Evolutionary conservation across 2,797 vertebrate species (phyloP).

Genomic region (Gymnoscopelus microlampas): DNA sequence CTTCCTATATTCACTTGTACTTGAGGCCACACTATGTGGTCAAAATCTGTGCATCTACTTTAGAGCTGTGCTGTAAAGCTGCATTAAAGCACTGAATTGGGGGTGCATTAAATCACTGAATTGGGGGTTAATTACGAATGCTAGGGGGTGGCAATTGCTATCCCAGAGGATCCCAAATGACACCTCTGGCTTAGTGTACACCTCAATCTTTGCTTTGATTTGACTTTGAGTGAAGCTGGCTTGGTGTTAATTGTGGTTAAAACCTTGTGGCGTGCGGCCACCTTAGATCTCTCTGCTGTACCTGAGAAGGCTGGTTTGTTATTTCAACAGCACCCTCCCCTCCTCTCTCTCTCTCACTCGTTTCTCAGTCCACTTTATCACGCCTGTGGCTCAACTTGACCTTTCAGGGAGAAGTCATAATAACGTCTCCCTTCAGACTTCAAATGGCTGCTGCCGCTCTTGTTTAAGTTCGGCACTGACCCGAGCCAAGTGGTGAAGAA

Average conservation of each 20-base stretch:
- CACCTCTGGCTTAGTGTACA: too few species aligned
- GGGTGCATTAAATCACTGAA: too few species aligned
- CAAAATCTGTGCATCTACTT: constrained; percentile 8
- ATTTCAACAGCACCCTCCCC: constrained; percentile 67
- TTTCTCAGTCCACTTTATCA: constrained; percentile 58
- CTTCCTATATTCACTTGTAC: neutral
- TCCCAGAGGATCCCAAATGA: too few species aligned
- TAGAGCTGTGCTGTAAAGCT: too few species aligned
- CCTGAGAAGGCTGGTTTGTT: constrained; percentile 58
- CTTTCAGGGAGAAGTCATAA: constrained; percentile 76
- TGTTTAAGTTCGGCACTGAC: constrained; percentile 68
- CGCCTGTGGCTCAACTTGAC: constrained; percentile 76
- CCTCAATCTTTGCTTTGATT: too few species aligned
- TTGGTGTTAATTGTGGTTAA: constrained; percentile 37
- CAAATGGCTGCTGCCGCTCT: constrained; percentile 65
- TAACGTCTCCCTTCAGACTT: constrained; percentile 72
- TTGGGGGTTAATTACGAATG: too few species aligned
- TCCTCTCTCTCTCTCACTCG: constrained; percentile 28
- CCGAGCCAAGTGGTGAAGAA: constrained; percentile 60
- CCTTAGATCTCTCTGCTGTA: constrained; percentile 36
- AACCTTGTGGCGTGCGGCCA: constrained; percentile 34
- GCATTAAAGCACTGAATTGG: too few species aligned
- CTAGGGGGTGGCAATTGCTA: too few species aligned
- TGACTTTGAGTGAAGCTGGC: constrained; percentile 10
- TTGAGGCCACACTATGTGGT: neutral